Evolutionary conservation across 2,113 vertebrate species (phyloP).

Genomic region (Odontophorus gujanensis): DNA sequence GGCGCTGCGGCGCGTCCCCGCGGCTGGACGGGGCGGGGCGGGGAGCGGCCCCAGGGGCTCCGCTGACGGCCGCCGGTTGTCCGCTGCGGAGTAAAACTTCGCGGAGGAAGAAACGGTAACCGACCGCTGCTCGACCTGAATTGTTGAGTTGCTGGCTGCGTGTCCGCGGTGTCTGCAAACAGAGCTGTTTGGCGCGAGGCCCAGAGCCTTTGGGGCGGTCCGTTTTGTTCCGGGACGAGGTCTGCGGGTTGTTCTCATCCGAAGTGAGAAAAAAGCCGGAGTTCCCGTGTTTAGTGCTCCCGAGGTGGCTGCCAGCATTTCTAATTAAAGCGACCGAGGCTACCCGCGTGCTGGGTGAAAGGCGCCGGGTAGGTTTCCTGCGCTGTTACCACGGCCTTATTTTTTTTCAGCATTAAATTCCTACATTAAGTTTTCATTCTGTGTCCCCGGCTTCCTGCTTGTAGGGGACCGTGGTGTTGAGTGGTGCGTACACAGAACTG

Average conservation of each 20-base stretch:
- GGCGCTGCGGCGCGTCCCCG: not conserved
- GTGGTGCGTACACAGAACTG: not conserved
- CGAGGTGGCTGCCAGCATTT: not conserved
- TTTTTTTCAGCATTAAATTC: not conserved
- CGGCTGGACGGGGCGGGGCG: not conserved
- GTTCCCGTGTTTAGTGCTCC: not conserved
- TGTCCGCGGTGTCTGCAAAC: accelerated
- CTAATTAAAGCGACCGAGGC: not conserved
- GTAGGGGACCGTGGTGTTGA: not conserved
- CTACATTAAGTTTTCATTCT: not conserved
- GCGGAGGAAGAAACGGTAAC: not conserved
- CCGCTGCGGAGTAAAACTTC: not conserved
- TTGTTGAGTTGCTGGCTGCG: accelerated
- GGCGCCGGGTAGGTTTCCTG: not conserved
- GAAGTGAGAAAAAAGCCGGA: not conserved
- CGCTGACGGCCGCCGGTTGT: not conserved
- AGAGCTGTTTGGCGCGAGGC: too few species aligned
- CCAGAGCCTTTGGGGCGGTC: too few species aligned
- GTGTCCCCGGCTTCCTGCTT: accelerated
- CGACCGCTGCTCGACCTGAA: accelerated
- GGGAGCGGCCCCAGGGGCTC: not conserved
- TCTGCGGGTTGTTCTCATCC: not conserved
- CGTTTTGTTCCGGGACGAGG: not conserved
- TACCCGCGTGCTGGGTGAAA: not conserved
- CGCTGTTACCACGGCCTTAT: not conserved